Conservation (phyloP, 2,797 vertebrate species). For the Gymnothorax javanicus region DNA sequence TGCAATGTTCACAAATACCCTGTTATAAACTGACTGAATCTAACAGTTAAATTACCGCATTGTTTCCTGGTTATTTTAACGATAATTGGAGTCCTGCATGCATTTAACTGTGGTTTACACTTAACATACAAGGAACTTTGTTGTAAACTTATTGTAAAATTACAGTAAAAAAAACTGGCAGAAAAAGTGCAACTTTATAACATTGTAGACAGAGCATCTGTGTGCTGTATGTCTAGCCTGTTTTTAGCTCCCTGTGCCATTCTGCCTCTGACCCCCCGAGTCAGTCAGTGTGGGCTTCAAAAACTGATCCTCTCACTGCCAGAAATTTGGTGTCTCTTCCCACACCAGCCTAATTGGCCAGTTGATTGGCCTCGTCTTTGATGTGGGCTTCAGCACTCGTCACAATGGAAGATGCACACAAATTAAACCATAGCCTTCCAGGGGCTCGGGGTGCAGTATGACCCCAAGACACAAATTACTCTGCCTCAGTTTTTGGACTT, state of each 20-base stretch:
- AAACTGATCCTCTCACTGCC: conserved; percentile 7
- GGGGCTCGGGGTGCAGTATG: conserved; percentile 11
- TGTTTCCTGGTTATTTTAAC: no score
- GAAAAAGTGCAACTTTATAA: no score
- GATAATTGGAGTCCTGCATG: no score
- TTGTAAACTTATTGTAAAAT: no score
- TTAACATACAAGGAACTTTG: no score
- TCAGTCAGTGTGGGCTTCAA: background rate
- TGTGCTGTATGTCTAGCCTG: background rate
- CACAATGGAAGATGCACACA: conserved; percentile 5
- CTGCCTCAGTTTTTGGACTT: background rate
- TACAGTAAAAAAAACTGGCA: no score
- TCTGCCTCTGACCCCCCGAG: background rate
- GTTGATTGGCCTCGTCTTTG: conserved; percentile 37
- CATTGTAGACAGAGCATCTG: background rate
- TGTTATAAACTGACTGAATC: background rate
- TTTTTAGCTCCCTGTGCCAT: background rate
- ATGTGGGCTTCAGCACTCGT: conserved; percentile 9
- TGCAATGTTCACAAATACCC: background rate
- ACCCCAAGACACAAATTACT: conserved; percentile 13
- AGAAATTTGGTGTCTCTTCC: conserved; percentile 18
- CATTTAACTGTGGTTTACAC: no score
- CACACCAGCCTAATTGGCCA: conserved; percentile 33
- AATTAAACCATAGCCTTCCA: conserved; percentile 25
- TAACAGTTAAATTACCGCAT: no score